phyloP scores from a whole-genome alignment of 2,797 vertebrate species.

The Enteromius anoplus region DNA sequence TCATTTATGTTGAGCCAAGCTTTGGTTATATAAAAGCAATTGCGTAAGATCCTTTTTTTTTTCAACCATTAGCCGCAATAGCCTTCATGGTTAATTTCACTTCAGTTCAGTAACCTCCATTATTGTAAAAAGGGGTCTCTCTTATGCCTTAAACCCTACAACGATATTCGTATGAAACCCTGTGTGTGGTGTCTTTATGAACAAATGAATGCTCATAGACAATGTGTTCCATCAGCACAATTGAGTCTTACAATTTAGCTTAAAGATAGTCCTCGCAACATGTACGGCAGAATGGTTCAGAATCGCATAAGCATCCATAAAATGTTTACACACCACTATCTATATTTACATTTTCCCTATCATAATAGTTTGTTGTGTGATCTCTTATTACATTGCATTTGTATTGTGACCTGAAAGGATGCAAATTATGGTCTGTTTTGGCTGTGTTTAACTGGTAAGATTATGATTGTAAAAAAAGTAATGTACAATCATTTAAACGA shows the following conservation, averaged over 20 bases:
- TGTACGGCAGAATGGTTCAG: background rate
- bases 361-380: background rate
- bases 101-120: slow-evolving; percentile 64
- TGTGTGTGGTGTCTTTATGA: slow-evolving; percentile 20
- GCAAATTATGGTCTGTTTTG: background rate
- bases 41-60: slow-evolving; percentile 24
- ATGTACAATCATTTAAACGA: background rate
- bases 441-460: background rate
- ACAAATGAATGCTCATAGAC: slow-evolving; percentile 17
- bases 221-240: slow-evolving; percentile 23
- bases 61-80: slow-evolving; percentile 37
- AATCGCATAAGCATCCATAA: background rate
- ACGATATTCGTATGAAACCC: background rate
- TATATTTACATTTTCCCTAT: background rate
- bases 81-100: slow-evolving; percentile 59
- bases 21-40: slow-evolving; percentile 25
- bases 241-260: background rate
- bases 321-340: background rate
- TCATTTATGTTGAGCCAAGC: slow-evolving; percentile 26
- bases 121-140: slow-evolving; percentile 54
- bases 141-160: slow-evolving; percentile 24
- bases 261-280: background rate
- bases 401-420: background rate
- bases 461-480: background rate
- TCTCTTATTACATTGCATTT: background rate